phyloP scores from a whole-genome alignment of 2,797 vertebrate genomes.

The Lepus oiostolus region DNA sequence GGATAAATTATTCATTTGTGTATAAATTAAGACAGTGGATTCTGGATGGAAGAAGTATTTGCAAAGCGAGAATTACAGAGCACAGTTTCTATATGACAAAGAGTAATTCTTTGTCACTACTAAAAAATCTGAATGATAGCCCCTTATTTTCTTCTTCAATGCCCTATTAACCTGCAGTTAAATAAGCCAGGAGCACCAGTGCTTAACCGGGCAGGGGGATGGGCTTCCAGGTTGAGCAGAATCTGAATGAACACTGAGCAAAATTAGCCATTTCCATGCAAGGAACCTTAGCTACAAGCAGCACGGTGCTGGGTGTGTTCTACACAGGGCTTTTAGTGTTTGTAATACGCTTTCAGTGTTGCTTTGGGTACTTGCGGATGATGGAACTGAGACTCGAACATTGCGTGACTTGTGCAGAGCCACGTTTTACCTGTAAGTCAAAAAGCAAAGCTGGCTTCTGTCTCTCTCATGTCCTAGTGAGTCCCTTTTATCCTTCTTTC shows the following conservation, averaged over 20 bases:
- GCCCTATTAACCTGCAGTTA: conserved; percentile 12
- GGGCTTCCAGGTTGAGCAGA: neutral
- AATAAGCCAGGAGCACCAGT: neutral
- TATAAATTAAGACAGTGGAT: conserved; percentile 69
- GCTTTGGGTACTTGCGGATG: neutral
- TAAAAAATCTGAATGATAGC: neutral
- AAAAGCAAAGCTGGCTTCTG: neutral
- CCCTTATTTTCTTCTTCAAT: conserved; percentile 8
- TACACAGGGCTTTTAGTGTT: neutral
- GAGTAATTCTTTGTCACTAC: conserved; percentile 33
- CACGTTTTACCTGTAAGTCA: neutral
- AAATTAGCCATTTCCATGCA: neutral
- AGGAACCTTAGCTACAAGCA: neutral
- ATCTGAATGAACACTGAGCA: neutral
- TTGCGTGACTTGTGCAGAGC: neutral
- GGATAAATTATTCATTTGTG: conserved; percentile 80
- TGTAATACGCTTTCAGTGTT: neutral
- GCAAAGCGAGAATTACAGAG: conserved; percentile 49
- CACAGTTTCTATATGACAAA: conserved; percentile 62
- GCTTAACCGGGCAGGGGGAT: neutral
- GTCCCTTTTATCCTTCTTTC: neutral
- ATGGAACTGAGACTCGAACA: conserved; percentile 1
- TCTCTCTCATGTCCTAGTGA: neutral
- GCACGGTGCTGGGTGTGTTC: neutral
- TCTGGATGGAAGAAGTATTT: conserved; percentile 50